phyloP scores from a whole-genome alignment of 2,113 vertebrate genomes.

The Strigops habroptila region DNA sequence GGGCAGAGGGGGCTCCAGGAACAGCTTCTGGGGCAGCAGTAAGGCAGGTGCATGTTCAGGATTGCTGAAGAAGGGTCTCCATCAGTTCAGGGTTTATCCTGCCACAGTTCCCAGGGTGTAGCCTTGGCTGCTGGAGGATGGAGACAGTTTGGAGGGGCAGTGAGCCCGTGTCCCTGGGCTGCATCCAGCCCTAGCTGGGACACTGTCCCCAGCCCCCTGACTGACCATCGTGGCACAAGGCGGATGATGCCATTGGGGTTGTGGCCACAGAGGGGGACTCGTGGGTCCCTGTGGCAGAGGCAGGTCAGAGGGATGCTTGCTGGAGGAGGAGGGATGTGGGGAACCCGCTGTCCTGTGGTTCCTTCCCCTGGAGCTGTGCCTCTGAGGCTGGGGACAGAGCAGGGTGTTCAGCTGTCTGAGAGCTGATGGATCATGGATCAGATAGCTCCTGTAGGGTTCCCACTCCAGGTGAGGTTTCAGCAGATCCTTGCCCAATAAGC shows the following conservation, averaged over 20 bases:
- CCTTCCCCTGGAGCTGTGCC: neutral
- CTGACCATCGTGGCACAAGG: too few relatives aligned
- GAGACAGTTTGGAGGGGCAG: fast-evolving
- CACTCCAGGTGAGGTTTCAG: neutral
- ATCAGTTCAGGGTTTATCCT: neutral
- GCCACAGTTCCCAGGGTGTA: fast-evolving
- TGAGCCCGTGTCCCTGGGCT: fast-evolving
- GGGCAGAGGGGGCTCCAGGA: neutral
- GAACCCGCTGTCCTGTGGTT: neutral
- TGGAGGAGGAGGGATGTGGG: neutral
- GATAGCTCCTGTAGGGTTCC: neutral
- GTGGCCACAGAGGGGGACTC: too few relatives aligned
- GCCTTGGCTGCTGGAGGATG: neutral
- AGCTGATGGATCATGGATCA: neutral
- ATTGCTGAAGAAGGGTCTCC: neutral
- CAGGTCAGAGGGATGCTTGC: neutral
- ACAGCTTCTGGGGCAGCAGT: neutral
- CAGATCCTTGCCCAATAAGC: slow-evolving; percentile 69
- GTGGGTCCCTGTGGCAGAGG: too few relatives aligned
- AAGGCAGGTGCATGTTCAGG: too few relatives aligned
- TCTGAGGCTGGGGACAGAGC: neutral
- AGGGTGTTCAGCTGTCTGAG: neutral
- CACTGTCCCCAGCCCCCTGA: too few relatives aligned
- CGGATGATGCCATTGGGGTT: too few relatives aligned
- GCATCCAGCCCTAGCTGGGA: neutral